Base-by-base conservation (phyloP, 2,888 invertebrate species). In the Campaea margaritaria region DNA sequence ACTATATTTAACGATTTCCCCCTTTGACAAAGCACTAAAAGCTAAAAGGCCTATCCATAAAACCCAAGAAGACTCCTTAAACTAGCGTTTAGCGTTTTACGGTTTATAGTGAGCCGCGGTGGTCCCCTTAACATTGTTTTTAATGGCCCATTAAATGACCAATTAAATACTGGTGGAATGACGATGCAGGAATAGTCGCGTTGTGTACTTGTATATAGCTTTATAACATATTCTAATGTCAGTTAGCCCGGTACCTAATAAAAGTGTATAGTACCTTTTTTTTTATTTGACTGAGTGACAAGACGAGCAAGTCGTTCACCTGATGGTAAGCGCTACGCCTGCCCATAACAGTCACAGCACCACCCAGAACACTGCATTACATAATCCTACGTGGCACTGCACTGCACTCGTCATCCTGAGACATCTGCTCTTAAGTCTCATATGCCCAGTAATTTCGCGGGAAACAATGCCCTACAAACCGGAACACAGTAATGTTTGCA, bases 101-200 rank as follows among this genome's bases (percentile, higher is more conserved):
- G n/a, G n/a, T n/a, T 27, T 84, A 88, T 85, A 82, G 82, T 75
- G 76, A 75, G 78, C 74, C 80, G 82, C 77, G 91, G 91, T 90
- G 90, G 90, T 89, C 88, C 67, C 64, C 70, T 78, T 78, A 82
- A 91, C 91, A 89, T 90, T 91, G 91, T 91, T 84, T 89, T 91
- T 91, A 90, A 91, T 89, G 88, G 85, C 79, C 83, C 78, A 85
- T 86, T 86, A 85, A 83, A 87, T 79, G 85, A 76, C 82, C 81
- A 87, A 87, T 91, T 91, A 91, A 91, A 89, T 81, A 77, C 78
- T 77, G 72, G 72, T 75, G 69, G 66, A 82, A 86, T 81, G 79
- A 79, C 79, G 67, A 69, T 67, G 68, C 70, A 62, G 74, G 60
- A 66, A 56, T 61, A 47, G 63, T 58, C 54, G 60, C 54, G 51